Conservation (phyloP, 2,888 invertebrate genomes). For the Tineola bisselliella region DNA sequence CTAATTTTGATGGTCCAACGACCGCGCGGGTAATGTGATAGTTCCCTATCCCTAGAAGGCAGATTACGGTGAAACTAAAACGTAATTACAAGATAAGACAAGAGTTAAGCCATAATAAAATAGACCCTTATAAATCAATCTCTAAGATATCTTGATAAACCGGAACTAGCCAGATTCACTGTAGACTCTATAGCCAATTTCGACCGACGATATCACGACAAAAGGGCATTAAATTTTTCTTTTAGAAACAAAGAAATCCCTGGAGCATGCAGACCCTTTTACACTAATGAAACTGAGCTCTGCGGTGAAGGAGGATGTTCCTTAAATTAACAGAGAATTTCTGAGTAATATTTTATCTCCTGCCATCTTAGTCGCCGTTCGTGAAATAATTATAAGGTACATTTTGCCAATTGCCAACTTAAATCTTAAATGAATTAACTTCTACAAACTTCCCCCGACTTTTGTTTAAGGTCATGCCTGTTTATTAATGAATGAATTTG, state of each 20-base stretch:
- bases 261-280: conserved; percentile 16
- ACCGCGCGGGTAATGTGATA: background rate
- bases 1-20: background rate
- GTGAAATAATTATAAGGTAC: conserved; percentile 2
- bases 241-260: conserved; percentile 14
- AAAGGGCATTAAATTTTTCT: conserved; percentile 16
- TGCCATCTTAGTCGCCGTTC: conserved; percentile 22
- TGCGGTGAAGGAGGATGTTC: conserved; percentile 5
- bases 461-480: background rate
- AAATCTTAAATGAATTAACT: conserved; percentile 3
- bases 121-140: conserved; percentile 45
- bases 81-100: conserved; percentile 48
- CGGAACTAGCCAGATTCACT: background rate
- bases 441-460: background rate
- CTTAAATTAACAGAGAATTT: conserved; percentile 13
- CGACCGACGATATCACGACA: conserved; percentile 10
- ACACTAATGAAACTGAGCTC: conserved; percentile 17
- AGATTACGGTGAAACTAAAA: conserved; percentile 36
- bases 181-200: conserved; percentile 3
- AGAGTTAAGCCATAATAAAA: conserved; percentile 40
- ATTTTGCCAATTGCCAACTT: conserved; percentile 6
- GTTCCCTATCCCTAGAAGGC: conserved; percentile 14
- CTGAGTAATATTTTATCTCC: conserved; percentile 14
- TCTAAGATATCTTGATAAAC: conserved; percentile 27
- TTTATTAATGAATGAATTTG: background rate